Evolutionary conservation across 2,113 vertebrate species (phyloP).

Genomic region (Aix galericulata): DNA sequence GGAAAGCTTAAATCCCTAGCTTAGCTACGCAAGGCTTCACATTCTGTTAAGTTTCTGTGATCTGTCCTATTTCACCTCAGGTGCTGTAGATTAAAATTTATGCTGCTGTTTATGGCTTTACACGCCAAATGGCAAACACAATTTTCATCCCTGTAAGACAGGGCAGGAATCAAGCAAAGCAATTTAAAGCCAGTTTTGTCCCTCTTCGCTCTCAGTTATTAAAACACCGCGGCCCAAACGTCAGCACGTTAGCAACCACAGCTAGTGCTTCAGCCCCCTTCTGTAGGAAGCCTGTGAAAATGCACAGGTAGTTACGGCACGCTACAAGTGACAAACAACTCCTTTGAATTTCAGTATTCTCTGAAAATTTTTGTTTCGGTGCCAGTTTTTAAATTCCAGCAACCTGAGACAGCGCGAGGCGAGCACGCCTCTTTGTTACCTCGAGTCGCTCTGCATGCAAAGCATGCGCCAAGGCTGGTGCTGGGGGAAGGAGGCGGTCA

Average conservation of each 20-base stretch:
- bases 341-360: neutral
- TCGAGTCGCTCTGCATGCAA: neutral
- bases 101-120: neutral
- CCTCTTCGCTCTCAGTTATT: neutral
- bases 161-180: neutral
- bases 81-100: neutral
- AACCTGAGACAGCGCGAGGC: neutral
- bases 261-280: neutral
- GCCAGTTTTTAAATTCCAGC: neutral
- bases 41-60: neutral
- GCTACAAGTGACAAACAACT: neutral
- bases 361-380: neutral
- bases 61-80: neutral
- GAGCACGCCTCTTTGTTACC: neutral
- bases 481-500: neutral
- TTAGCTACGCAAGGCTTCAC: neutral
- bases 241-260: neutral
- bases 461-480: neutral
- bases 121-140: neutral
- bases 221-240: neutral
- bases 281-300: neutral
- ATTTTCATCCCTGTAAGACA: neutral
- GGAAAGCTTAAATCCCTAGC: neutral
- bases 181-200: neutral
- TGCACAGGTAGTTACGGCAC: neutral